phyloP scores from a whole-genome alignment of 2,797 vertebrate species.

The Chrysocyon brachyurus region DNA sequence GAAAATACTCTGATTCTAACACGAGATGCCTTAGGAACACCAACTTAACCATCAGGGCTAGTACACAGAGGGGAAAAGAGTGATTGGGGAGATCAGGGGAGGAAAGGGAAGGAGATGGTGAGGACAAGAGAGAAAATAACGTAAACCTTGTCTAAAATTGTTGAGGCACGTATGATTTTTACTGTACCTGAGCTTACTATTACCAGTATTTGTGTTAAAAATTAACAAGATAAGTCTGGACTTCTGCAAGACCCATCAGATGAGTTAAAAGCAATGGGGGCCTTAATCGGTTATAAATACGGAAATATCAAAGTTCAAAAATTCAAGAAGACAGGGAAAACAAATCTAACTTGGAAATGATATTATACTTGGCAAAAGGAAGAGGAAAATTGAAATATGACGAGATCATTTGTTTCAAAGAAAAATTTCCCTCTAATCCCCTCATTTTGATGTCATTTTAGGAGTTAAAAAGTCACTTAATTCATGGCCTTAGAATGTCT shows the following conservation, averaged over 20 bases:
- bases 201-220: conserved; percentile 72
- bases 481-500: neutral
- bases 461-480: conserved; percentile 26
- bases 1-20: conserved; percentile 72
- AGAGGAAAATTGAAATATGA: neutral
- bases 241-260: conserved; percentile 71
- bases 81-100: neutral
- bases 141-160: neutral
- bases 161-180: conserved; percentile 48
- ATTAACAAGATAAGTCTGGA: conserved; percentile 74
- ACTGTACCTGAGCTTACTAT: conserved; percentile 77
- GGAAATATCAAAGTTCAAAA: conserved; percentile 52
- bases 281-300: neutral
- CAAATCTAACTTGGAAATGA: neutral
- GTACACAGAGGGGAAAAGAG: neutral
- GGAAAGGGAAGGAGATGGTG: neutral
- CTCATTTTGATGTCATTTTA: conserved; percentile 23
- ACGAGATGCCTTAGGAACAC: conserved; percentile 70
- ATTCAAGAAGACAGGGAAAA: conserved; percentile 28
- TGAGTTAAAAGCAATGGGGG: neutral
- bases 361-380: conserved; percentile 8
- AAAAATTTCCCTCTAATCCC: neutral
- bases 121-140: neutral
- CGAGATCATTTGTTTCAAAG: conserved; percentile 35
- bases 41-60: conserved; percentile 40